A percentile compares a stretch with the other conserved stretches of the same genome.
Evolutionary conservation across 2,888 invertebrate species (phyloP).

Genomic region (Drosophila kuntzei): DNA sequence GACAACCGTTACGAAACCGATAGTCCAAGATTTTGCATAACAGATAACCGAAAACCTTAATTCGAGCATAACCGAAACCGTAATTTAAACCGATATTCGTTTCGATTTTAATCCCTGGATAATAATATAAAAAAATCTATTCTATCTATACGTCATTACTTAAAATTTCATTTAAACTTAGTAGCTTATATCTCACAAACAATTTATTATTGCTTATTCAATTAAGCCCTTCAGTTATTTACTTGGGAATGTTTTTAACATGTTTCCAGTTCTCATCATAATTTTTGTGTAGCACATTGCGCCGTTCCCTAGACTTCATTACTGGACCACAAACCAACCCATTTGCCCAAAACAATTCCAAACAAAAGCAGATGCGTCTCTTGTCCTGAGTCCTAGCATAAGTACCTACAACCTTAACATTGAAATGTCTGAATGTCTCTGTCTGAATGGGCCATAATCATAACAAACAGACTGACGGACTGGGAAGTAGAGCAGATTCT

Average conservation of each 20-base stretch:
- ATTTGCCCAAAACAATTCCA: conserved; percentile 22
- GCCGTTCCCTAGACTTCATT: conserved; percentile 29
- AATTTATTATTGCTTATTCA: background rate
- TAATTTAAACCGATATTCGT: too few relatives aligned
- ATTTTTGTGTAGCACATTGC: conserved; percentile 17
- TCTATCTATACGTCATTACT: too few relatives aligned
- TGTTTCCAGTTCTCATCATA: background rate
- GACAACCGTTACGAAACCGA: too few relatives aligned
- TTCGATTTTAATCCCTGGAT: too few relatives aligned
- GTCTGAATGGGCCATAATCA: conserved; percentile 36
- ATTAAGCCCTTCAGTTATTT: conserved; percentile 10
- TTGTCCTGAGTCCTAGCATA: background rate
- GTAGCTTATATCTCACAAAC: background rate
- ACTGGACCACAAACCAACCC: conserved; percentile 21
- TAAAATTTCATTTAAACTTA: background rate
- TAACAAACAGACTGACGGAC: conserved; percentile 42
- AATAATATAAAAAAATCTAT: too few relatives aligned
- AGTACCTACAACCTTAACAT: conserved; percentile 20
- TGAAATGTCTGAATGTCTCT: conserved; percentile 16
- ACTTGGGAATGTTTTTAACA: background rate
- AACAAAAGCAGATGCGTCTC: conserved; percentile 43
- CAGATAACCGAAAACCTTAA: too few relatives aligned
- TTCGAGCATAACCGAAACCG: too few relatives aligned
- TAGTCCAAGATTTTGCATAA: too few relatives aligned
- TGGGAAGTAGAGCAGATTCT: conserved; percentile 4